Evolutionary conservation across 2,797 vertebrate genomes (phyloP).

Genomic region (Leptodactylus fallax): DNA sequence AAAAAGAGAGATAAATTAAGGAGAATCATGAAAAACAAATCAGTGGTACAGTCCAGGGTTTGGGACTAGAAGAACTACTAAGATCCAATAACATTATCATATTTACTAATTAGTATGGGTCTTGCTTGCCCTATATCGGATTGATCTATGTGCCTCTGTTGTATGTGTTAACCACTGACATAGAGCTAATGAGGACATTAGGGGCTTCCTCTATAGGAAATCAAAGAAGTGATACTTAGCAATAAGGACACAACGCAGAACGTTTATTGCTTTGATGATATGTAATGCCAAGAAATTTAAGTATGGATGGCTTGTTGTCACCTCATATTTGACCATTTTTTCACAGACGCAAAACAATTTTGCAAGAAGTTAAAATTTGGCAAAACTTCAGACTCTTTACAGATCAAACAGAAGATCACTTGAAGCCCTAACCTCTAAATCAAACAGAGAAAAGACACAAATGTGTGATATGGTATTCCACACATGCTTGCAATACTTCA

Average conservation of each 20-base stretch:
- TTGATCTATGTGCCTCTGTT: too few species aligned
- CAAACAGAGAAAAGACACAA: constrained; percentile 48
- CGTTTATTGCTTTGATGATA: background rate
- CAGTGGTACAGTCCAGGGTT: too few species aligned
- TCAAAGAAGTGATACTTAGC: background rate
- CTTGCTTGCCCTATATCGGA: too few species aligned
- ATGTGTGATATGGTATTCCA: constrained; percentile 53
- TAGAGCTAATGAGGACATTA: background rate
- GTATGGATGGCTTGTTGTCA: background rate
- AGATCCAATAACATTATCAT: too few species aligned
- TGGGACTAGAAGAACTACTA: too few species aligned
- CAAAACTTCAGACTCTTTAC: background rate
- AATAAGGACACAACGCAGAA: background rate
- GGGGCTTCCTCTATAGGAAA: background rate
- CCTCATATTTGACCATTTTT: background rate
- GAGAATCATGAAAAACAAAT: too few species aligned
- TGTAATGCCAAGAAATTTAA: constrained; percentile 1
- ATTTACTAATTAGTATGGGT: too few species aligned
- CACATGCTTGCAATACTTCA: constrained; percentile 50
- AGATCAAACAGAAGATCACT: constrained; percentile 54
- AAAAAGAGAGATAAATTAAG: too few species aligned
- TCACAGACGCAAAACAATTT: constrained; percentile 21
- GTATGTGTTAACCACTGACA: too few species aligned
- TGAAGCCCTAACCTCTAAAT: constrained; percentile 27
- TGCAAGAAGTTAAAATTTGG: constrained; percentile 27